phyloP scores from a whole-genome alignment of 2,888 invertebrate species.

The Apodemia duryi region DNA sequence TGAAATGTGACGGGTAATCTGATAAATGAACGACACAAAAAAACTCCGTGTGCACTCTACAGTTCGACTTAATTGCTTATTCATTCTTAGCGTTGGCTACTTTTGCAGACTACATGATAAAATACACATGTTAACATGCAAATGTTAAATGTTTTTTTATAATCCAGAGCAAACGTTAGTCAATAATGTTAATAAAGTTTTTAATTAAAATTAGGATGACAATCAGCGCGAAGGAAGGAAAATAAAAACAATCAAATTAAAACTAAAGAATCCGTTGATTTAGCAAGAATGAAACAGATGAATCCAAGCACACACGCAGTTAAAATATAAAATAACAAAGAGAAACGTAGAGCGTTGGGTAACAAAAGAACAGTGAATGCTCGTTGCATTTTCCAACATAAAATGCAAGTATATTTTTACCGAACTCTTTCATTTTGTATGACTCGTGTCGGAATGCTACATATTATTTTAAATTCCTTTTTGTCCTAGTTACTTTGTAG shows the following conservation, averaged over 20 bases:
- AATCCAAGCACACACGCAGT: constrained; percentile 38
- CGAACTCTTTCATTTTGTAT: constrained; percentile 41
- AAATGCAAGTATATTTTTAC: constrained; percentile 40
- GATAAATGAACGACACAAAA: constrained; percentile 53
- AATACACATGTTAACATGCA: constrained; percentile 22
- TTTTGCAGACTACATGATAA: constrained; percentile 24
- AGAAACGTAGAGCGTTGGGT: constrained; percentile 35
- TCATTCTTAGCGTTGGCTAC: constrained; percentile 33
- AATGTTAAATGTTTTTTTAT: constrained; percentile 9
- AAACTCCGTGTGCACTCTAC: constrained; percentile 41
- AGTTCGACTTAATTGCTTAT: constrained; percentile 53
- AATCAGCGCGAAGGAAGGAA: constrained; percentile 2
- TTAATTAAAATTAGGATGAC: constrained; percentile 3
- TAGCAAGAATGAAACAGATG: constrained; percentile 38
- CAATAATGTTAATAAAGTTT: background rate
- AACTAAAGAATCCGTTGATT: constrained; percentile 35
- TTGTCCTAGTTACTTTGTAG: constrained; percentile 39
- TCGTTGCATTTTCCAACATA: constrained; percentile 40
- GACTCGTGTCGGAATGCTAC: constrained; percentile 41
- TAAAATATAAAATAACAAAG: constrained; percentile 41
- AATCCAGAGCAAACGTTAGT: background rate
- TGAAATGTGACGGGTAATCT: constrained; percentile 50
- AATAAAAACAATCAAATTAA: constrained; percentile 31
- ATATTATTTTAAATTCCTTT: constrained; percentile 44
- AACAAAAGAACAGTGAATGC: constrained; percentile 38